phyloP scores from a whole-genome alignment of 2,797 vertebrate species.

The Tapera naevia region DNA sequence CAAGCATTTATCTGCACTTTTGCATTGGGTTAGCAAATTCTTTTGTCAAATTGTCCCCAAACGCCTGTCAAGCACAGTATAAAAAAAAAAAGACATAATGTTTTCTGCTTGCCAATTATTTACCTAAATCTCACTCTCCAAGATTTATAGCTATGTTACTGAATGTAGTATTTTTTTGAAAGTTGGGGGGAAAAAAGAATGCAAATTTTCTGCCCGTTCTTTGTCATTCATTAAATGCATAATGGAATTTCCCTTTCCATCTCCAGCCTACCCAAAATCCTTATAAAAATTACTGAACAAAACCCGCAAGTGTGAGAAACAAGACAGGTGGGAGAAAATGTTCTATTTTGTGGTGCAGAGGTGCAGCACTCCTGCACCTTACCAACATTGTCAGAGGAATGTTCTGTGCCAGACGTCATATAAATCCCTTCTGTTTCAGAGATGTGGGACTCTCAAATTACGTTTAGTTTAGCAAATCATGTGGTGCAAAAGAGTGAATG shows the following conservation, averaged over 20 bases:
- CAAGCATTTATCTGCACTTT: not conserved
- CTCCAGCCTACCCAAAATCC: not conserved
- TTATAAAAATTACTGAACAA: not conserved
- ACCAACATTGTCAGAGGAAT: not conserved
- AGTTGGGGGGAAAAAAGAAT: not conserved
- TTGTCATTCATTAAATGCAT: not conserved
- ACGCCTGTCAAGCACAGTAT: not conserved
- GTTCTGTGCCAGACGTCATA: not conserved
- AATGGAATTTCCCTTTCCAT: not conserved
- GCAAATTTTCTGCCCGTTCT: not conserved
- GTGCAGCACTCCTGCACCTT: not conserved
- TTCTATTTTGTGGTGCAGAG: not conserved
- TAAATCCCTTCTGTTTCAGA: not conserved
- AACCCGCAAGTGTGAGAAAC: not conserved
- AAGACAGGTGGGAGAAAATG: not conserved
- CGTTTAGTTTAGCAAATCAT: not conserved
- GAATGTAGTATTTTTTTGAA: not conserved
- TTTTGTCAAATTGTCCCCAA: not conserved
- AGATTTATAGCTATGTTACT: not conserved
- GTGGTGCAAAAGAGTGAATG: not conserved
- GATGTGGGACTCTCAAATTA: not conserved
- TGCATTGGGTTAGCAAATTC: not conserved
- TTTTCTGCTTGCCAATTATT: not conserved
- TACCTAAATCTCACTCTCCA: not conserved
- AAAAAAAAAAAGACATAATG: fast-evolving